Conservation (phyloP, 1,140 invertebrate genomes). For the Eurosta solidaginis region DNA sequence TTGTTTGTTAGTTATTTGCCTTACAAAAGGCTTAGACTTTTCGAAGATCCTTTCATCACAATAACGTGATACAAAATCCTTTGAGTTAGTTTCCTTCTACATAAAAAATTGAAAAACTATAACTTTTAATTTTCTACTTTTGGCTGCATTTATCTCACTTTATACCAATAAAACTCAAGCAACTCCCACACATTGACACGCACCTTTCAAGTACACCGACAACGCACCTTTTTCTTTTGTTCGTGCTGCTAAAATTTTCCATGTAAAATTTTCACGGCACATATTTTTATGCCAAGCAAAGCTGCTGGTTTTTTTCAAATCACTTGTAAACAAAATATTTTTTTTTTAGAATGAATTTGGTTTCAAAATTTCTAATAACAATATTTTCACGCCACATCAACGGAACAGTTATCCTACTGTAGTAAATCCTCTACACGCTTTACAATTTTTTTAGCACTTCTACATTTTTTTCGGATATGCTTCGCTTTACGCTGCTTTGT, state of each 20-base stretch:
- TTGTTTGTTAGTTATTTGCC: too few relatives aligned
- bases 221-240: slow-evolving; percentile 23
- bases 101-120: too few relatives aligned
- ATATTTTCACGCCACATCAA: neutral
- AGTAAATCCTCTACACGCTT: neutral
- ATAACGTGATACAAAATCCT: too few relatives aligned
- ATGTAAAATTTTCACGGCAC: neutral
- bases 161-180: too few relatives aligned
- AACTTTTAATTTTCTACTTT: too few relatives aligned
- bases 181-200: neutral
- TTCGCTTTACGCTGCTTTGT: neutral
- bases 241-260: neutral
- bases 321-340: too few relatives aligned
- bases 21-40: too few relatives aligned
- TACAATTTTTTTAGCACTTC: neutral
- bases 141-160: too few relatives aligned
- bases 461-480: neutral
- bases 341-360: too few relatives aligned
- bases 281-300: neutral
- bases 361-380: neutral
- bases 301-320: too few relatives aligned
- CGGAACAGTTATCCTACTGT: neutral
- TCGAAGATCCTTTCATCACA: too few relatives aligned
- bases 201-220: neutral
- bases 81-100: too few relatives aligned